Evolutionary conservation across 2,888 invertebrate genomes (phyloP), one percentile per base, ranked within the genome.

Genomic region (Myathropa florea): DNA sequence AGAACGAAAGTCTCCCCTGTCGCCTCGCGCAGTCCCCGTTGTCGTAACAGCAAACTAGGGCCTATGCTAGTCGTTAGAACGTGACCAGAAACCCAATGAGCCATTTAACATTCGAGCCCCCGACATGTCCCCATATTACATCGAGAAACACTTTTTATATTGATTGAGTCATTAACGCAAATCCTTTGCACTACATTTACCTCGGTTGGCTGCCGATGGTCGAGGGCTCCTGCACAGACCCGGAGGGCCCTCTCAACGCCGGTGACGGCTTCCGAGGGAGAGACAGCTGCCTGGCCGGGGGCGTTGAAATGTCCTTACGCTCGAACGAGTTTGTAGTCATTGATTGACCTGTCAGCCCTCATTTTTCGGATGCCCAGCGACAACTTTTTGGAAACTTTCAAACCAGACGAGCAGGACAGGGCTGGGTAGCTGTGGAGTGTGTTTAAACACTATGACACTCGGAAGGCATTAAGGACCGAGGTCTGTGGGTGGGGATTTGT

Each of bases 131-230:
- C 46, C 77, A 65, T 65, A 67, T 86, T 83, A 86, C 83, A 68
- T 64, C 78, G 63, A 72, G 83, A 75, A 86, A 83, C 65, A 82
- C 73, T 78, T 83, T 82, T 84, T 78, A 83, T 82, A 86, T 82
- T 86, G 86, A 86, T 86, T 83, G 86, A 86, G 86, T 83, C 86
- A 86, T 86, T 86, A 86, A 86, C 82, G 82, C 78, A 86, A 86
- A 86, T 82, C 82, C 78, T 83, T 86, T 85, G 77, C 81, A 85
- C 85, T 85, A 85, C 85, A 85, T 85, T 85, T 85, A 85, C 85
- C 85, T 85, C 77, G 59, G 61, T 68, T 28, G 57, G 21, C 36
- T 76, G 75, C 33, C 39, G 36, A 33, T 67, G 63, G 73, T 6
- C n/a, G 46, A 4, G 18, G 12, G 14, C 24, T 1, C 53, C 53